phyloP scores from a whole-genome alignment of 2,797 vertebrate genomes.

The Sebastes reedi region DNA sequence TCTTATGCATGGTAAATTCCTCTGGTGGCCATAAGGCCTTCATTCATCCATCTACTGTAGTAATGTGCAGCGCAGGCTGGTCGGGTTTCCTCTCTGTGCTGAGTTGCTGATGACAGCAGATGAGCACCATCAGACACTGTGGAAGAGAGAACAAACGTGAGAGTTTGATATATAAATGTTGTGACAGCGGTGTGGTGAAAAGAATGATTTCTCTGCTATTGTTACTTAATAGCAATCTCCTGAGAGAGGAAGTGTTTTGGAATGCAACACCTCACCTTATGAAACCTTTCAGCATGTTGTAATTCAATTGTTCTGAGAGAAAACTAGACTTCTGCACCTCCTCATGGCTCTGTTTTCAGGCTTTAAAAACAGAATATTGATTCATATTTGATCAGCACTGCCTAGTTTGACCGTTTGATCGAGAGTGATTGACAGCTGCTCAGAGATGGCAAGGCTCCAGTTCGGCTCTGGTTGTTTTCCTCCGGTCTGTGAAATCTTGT shows the following conservation, averaged over 20 bases:
- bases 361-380: too few relatives aligned
- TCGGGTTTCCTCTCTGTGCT: not conserved
- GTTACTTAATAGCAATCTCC: not conserved
- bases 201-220: not conserved
- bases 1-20: not conserved
- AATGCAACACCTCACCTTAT: not conserved
- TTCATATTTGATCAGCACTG: too few relatives aligned
- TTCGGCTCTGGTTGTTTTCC: too few relatives aligned
- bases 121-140: not conserved
- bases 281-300: too few relatives aligned
- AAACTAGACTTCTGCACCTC: too few relatives aligned
- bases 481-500: too few relatives aligned
- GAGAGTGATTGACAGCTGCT: too few relatives aligned
- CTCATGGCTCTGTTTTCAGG: too few relatives aligned
- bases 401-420: too few relatives aligned
- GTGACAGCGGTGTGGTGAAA: not conserved
- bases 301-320: too few relatives aligned
- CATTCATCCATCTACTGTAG: conserved; percentile 15
- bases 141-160: not conserved
- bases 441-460: too few relatives aligned
- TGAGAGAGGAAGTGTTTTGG: not conserved
- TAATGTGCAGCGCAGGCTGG: not conserved
- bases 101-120: not conserved
- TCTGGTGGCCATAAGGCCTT: not conserved
- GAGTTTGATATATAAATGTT: not conserved